Conservation (phyloP, 2,888 invertebrate species). For the Aphodius sticticus region DNA sequence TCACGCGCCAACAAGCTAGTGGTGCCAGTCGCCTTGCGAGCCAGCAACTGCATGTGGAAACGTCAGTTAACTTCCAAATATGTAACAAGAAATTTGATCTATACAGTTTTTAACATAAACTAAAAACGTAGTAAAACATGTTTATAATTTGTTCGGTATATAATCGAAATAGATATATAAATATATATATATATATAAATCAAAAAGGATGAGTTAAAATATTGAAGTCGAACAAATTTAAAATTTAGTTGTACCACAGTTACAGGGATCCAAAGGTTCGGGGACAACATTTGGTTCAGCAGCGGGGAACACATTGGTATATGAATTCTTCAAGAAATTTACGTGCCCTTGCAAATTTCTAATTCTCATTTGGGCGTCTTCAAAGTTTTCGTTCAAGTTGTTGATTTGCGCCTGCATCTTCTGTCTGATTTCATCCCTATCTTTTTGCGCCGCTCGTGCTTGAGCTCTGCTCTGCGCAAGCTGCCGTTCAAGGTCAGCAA, state of each 20-base stretch:
- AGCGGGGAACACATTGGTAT: conserved; percentile 51
- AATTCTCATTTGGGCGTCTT: conserved; percentile 71
- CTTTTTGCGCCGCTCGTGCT: conserved; percentile 71
- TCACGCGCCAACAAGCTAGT: too few relatives aligned
- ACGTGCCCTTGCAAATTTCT: conserved; percentile 71
- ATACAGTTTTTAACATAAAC: not conserved
- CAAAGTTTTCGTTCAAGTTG: conserved; percentile 72
- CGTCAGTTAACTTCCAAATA: too few relatives aligned
- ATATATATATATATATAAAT: not conserved
- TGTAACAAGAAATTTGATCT: too few relatives aligned
- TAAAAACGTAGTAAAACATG: not conserved
- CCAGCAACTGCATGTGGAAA: too few relatives aligned
- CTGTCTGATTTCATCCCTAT: conserved; percentile 74
- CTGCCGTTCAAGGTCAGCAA: conserved; percentile 73
- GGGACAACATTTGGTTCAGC: conserved; percentile 35
- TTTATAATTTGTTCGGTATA: not conserved
- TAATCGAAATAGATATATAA: not conserved
- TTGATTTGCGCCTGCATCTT: conserved; percentile 75
- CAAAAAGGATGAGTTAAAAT: not conserved
- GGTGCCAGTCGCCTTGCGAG: too few relatives aligned
- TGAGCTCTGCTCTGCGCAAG: conserved; percentile 71
- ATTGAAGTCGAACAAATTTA: not conserved
- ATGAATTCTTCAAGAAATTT: conserved; percentile 65
- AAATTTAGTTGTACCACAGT: conserved; percentile 44
- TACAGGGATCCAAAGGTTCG: conserved; percentile 49